A percentile compares a stretch with the other conserved stretches of the same genome.
phyloP scores from a whole-genome alignment of 2,797 vertebrate genomes.

The Mormyrus proboscirostris region DNA sequence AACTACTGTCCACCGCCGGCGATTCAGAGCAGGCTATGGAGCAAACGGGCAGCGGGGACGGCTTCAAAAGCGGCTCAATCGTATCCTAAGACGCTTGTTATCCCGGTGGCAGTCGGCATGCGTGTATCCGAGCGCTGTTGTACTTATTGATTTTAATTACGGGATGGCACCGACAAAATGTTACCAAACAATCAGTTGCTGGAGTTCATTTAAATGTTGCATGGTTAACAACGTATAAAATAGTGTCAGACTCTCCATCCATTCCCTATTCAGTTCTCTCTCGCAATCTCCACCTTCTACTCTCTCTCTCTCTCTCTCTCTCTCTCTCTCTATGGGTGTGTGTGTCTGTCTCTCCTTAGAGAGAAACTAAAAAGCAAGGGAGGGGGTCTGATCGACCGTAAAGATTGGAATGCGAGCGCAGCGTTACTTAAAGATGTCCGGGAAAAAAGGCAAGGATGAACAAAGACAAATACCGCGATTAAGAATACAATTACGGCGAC shows the following conservation, averaged over 20 bases:
- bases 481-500: not conserved
- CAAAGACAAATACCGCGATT: not conserved
- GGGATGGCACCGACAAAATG: not conserved
- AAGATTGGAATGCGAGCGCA: conserved; percentile 17
- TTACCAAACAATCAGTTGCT: not conserved
- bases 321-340: not conserved
- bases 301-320: conserved; percentile 14
- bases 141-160: not conserved
- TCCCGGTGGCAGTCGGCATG: not conserved
- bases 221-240: not conserved
- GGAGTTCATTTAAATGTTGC: not conserved
- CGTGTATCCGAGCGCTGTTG: not conserved
- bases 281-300: not conserved
- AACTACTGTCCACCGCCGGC: conserved; percentile 10
- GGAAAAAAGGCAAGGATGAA: not conserved
- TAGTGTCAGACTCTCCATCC: not conserved
- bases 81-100: not conserved
- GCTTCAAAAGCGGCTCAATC: not conserved
- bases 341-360: not conserved
- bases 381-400: conserved; percentile 15
- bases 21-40: not conserved
- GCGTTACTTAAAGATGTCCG: not conserved
- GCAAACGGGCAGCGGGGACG: not conserved
- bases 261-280: not conserved
- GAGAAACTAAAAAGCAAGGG: not conserved